Evolutionary conservation across 2,888 invertebrate genomes (phyloP).

Genomic region (Boloria euphrosyne): DNA sequence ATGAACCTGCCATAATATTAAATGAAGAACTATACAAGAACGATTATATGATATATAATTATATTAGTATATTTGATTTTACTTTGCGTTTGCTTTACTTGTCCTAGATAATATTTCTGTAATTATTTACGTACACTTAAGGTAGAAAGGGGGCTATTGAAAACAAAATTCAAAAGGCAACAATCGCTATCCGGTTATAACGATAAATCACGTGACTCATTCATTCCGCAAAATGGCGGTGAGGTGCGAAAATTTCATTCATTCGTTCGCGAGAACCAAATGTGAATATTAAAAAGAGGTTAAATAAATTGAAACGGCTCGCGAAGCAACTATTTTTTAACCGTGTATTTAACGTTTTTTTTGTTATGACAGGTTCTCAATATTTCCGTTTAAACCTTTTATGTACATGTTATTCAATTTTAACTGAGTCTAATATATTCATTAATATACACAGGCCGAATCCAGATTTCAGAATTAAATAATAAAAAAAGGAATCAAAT

Average conservation of each 20-base stretch:
- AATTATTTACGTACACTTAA: conserved; percentile 1
- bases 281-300: conserved; percentile 30
- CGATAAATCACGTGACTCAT: conserved; percentile 38
- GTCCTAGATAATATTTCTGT: too few species aligned
- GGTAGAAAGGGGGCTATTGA: conserved; percentile 4
- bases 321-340: not conserved
- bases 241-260: conserved; percentile 30
- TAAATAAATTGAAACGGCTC: conserved; percentile 20
- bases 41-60: too few species aligned
- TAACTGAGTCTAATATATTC: too few species aligned
- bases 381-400: not conserved
- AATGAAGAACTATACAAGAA: too few species aligned
- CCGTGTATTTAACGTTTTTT: not conserved
- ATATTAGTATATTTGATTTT: too few species aligned
- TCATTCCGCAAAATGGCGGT: conserved; percentile 33
- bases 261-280: conserved; percentile 12
- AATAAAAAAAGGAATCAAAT: too few species aligned
- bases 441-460: too few species aligned
- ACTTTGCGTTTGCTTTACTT: too few species aligned
- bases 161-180: conserved; percentile 25
- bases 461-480: too few species aligned
- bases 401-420: too few species aligned
- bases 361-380: not conserved
- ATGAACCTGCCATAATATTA: too few species aligned
- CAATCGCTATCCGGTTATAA: conserved; percentile 29